Base-by-base conservation (phyloP, 1,140 invertebrate genomes). In the Centruroides vittatus region DNA sequence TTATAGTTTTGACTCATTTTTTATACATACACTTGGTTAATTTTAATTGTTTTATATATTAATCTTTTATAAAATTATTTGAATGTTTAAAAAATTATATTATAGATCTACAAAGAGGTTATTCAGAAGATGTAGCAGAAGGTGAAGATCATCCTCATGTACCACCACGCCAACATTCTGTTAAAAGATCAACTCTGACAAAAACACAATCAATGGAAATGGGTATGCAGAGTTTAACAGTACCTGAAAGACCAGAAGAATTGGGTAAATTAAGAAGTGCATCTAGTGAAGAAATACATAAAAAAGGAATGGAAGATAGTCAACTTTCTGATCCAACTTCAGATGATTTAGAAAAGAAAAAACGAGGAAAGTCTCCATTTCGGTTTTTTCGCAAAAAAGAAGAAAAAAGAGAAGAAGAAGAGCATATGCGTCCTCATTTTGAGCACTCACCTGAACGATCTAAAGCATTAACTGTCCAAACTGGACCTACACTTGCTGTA, bases 341-440 rank as follows among this genome's bases (percentile, higher is more conserved):
- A 46, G 66, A 69, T 57, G 74, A 73, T 59, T 84, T 89, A 46
- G 85, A 89, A 55, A 71, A 72, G 52, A 93, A 92, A 70, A 85
- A 86, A 71, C 76, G 90, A 12, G 89, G 89, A 52, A 80, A 88
- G 67, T 93, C 89, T 47, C 90, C 90, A 35, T 94, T 94, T 74
- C 86, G 86, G 71, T 88, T 90, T 72, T 90, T 90, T 73, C 83
- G 84, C 36, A 81, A 85, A 60, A 89, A 88, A 73, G 63, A 64
- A 4, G 63, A 64, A 23, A 62, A 62, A 13, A 47, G 46, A 47
- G n/a, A 67, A 66, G 50, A 60, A 54, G 73, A 23, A 66, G 57
- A 61, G 10, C 12, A 35, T 11, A 50, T 48, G 11, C n/a, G 4
- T n/a, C 10, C 12, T 49, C 7, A 13, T 3, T 23, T n/a, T 58